Evolutionary conservation across 2,797 vertebrate species (phyloP), one percentile per base, ranked within the genome.

Genomic region (Coracias cyanogaster): DNA sequence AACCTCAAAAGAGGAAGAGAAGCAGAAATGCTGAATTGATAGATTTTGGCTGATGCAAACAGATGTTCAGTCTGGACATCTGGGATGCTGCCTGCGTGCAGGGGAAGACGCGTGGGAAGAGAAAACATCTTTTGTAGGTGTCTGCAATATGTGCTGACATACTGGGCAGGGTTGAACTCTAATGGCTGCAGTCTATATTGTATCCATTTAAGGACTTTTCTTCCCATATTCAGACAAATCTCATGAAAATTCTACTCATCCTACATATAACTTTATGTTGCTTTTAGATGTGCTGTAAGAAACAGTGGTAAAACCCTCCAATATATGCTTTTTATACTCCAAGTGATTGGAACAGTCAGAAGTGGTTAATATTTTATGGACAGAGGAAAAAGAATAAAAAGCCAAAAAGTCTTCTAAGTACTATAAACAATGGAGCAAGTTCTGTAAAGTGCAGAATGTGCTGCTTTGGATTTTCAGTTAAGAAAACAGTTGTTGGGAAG

Each of bases 341-440:
- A 33, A 78, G 45, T 58, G 61, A 65, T 41, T 82, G 65, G 77
- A 91, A 72, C 39, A 84, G 52, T 62, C 67, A 69, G 69, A 71
- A 82, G 55, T 22, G 18, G 29, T 90, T 80, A 82, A 85, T 89
- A 19, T 78, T 94, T 88, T 66, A 85, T 81, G 33, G 54, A 41
- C 31, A 66, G 41, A n/a, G 18, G 49, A 58, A 65, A 78, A 73
- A 58, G 41, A 43, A 43, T 43, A 43, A 58, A 33, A 62, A 58
- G 12, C 5, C 12, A 29, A 24, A 41, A 79, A 15, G 21, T 64
- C n/a, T 82, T 52, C 20, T 21, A 35, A 74, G 64, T 83, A 55
- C 33, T 37, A 17, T 9, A 62, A 90, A 57, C 39, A 26, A 3
- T 24, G 61, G 74, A 89, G 71, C 41, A 87, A 60, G 52, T 45